phyloP scores from a whole-genome alignment of 2,113 vertebrate genomes.

The Muntiacus reevesi region DNA sequence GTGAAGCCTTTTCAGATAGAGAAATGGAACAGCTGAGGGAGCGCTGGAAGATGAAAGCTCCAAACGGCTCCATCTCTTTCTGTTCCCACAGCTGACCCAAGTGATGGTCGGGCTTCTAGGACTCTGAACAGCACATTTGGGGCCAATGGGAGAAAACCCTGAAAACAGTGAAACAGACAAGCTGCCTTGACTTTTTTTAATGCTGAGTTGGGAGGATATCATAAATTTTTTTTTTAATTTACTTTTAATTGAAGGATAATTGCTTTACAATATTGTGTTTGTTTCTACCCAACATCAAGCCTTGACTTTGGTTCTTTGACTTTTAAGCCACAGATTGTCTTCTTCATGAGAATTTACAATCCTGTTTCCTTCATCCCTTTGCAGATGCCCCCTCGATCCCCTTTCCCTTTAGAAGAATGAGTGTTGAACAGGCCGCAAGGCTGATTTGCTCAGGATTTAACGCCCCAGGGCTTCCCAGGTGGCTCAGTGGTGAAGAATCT shows the following conservation, averaged over 20 bases:
- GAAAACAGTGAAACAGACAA: neutral
- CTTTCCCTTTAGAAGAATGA: slow-evolving; percentile 16
- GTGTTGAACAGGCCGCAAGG: neutral
- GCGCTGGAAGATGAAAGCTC: neutral
- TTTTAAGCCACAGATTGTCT: neutral
- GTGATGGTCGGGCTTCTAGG: neutral
- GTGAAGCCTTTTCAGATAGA: neutral
- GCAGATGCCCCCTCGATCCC: neutral
- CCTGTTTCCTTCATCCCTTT: slow-evolving; percentile 34
- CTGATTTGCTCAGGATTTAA: slow-evolving; percentile 10
- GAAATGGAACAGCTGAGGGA: neutral
- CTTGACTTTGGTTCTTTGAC: neutral
- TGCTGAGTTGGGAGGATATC: neutral
- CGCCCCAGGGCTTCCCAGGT: neutral
- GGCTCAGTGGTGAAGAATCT: neutral
- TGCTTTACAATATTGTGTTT: neutral
- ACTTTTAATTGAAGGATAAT: neutral
- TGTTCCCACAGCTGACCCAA: slow-evolving; percentile 45
- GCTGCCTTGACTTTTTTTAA: slow-evolving; percentile 5
- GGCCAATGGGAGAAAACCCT: neutral
- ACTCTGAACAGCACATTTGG: neutral
- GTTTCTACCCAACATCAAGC: neutral
- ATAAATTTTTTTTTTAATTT: accelerated
- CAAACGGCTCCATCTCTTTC: slow-evolving; percentile 15
- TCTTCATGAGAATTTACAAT: neutral